These are phyloP conservation scores for Montipora efflorescens DNA, from an alignment of 64 coral and sea anemone species.

Conservation along the genomic window DNA sequence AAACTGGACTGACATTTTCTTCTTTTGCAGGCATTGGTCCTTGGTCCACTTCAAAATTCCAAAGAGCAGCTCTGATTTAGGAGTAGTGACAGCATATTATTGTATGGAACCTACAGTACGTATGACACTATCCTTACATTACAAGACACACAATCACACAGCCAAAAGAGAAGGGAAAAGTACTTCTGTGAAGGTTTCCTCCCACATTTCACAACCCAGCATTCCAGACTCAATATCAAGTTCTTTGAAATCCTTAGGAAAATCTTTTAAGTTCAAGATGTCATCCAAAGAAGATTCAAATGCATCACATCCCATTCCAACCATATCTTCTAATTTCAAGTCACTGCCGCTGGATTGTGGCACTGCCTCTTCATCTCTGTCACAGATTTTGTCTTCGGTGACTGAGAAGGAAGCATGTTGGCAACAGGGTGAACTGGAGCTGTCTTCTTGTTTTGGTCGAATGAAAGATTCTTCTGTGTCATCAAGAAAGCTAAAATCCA, in stretches of 20 bases:
- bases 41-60: background rate
- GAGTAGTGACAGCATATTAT: background rate
- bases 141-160: constrained; percentile 52
- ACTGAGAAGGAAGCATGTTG: constrained; percentile 27
- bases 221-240: constrained; percentile 87
- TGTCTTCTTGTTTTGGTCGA: constrained; percentile 85
- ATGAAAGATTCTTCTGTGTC: constrained; percentile 73
- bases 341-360: constrained; percentile 54
- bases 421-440: constrained; percentile 75
- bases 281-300: constrained; percentile 86
- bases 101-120: background rate
- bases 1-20: too few species aligned
- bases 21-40: too few species aligned
- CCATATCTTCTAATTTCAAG: constrained; percentile 74
- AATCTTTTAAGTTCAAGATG: constrained; percentile 75
- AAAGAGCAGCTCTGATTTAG: background rate
- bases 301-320: constrained; percentile 63
- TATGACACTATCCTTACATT: background rate
- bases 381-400: constrained; percentile 39
- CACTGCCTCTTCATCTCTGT: constrained; percentile 54
- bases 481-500: constrained; percentile 94
- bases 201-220: constrained; percentile 88
- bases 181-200: constrained; percentile 97
- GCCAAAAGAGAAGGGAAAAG: constrained; percentile 93
- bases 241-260: constrained; percentile 79